A percentile compares a stretch with the other conserved stretches of the same genome.
phyloP scores from a whole-genome alignment of 2,113 vertebrate genomes.

The Forbesichthys agassizii region DNA sequence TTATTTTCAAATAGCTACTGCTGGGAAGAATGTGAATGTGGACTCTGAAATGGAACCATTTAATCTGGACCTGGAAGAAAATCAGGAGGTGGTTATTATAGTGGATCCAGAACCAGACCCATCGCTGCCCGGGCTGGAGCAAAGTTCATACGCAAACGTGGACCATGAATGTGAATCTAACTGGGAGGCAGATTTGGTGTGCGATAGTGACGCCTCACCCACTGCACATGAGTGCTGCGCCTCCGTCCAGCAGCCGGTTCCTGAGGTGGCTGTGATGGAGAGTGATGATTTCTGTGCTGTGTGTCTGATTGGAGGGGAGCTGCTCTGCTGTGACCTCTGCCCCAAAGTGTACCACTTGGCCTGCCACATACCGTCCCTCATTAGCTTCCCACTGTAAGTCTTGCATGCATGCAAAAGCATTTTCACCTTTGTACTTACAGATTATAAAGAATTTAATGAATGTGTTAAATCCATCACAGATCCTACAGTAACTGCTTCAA shows the following conservation, averaged over 20 bases:
- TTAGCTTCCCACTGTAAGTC: slow-evolving; percentile 85
- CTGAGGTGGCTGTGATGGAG: slow-evolving; percentile 69
- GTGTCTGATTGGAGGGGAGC: slow-evolving; percentile 88
- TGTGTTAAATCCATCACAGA: too few relatives aligned
- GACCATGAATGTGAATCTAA: slow-evolving; percentile 25
- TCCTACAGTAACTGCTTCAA: too few relatives aligned
- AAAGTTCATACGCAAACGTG: slow-evolving; percentile 9
- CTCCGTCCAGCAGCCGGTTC: slow-evolving; percentile 5
- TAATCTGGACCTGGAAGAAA: slow-evolving; percentile 59
- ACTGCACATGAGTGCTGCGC: background rate
- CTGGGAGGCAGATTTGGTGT: slow-evolving; percentile 10
- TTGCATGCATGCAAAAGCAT: background rate
- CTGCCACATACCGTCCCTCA: slow-evolving; percentile 87
- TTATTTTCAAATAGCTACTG: slow-evolving; percentile 41
- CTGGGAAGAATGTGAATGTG: slow-evolving; percentile 24
- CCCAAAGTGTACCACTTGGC: slow-evolving; percentile 91
- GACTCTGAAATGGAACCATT: slow-evolving; percentile 49
- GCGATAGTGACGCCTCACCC: background rate
- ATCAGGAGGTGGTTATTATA: slow-evolving; percentile 49
- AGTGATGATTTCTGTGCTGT: slow-evolving; percentile 94
- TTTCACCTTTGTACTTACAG: too few relatives aligned
- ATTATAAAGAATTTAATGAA: too few relatives aligned
- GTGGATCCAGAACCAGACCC: slow-evolving; percentile 45
- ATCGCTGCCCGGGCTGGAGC: slow-evolving; percentile 11
- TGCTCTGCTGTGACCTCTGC: slow-evolving; percentile 90